Evolutionary conservation across 2,888 invertebrate genomes (phyloP), one percentile per base, ranked within the genome.

Genomic region (Eurytoma adleriae): DNA sequence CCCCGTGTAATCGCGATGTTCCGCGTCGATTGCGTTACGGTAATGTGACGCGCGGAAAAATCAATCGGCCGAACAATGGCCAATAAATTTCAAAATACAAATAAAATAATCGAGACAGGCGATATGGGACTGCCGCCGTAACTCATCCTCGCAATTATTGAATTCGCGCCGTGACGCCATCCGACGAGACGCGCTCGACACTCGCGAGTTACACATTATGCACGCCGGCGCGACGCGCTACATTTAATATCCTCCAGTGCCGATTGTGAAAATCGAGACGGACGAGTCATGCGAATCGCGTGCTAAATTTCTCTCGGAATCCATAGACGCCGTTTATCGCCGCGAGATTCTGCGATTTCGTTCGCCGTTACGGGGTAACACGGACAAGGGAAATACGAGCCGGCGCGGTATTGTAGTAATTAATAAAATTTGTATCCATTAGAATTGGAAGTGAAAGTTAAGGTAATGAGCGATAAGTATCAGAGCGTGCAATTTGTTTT

Each of bases 1-100:
- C 18, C 16, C 16, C 62, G 20, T 13, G 48, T 69, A 62, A 73
- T 57, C n/a, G 27, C 57, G 54, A 74, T 61, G 52, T 68, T 30
- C 13, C 68, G 18, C 27, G 68, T 67, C 72, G 61, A 72, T 78
- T 78, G 72, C 54, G 69, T 14, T 5, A 27, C 27, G 16, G 13
- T 40, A 40, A 40, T 40, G 61, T 27, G 18, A 20, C 59, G 20
- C 59, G 69, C 20, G 48, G 16, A 70, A 48, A 78, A 71, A 70
- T 13, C 40, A 18, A 48, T 40, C 48, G 59, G 18, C 18, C 30
- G 54, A 62, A 80, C 80, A 80, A 80, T 80, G 56, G 80, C 16
- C 68, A 68, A 80, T 80, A 80, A 80, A 72, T 80, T 72, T 72
- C 67, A 57, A 59, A 80, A 62, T 56, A 62, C 62, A 72, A 76